phyloP scores from a whole-genome alignment of 92 coral and sea anemone species.

The Porites cylindrica region DNA sequence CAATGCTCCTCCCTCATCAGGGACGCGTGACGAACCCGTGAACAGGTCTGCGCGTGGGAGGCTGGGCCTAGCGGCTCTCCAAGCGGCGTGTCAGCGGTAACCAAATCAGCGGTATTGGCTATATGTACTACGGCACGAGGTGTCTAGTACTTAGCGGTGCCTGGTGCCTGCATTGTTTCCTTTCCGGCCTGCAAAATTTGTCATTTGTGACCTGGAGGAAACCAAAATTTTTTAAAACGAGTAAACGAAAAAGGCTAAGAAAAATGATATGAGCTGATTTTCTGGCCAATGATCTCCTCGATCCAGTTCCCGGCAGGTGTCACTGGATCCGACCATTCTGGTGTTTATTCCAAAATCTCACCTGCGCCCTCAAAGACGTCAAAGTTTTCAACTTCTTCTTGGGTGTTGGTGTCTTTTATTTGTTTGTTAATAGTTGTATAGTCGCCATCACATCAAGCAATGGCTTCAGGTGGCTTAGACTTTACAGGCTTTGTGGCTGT shows the following conservation, averaged over 20 bases:
- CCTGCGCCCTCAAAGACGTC: not conserved
- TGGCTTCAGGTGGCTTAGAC: slow-evolving; percentile 39
- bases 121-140: not conserved
- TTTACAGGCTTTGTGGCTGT: slow-evolving; percentile 71
- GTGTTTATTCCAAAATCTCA: not conserved
- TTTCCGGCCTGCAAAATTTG: not conserved
- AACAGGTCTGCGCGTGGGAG: not conserved
- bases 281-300: too few relatives aligned
- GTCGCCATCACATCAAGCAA: not conserved
- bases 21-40: too few relatives aligned
- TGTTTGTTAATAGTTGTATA: not conserved
- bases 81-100: not conserved
- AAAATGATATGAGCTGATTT: too few relatives aligned
- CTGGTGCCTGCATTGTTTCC: too few relatives aligned
- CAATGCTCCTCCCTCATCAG: too few relatives aligned
- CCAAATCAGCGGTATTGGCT: not conserved
- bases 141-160: not conserved
- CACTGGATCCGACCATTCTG: not conserved
- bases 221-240: not conserved
- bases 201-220: not conserved
- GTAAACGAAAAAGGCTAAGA: not conserved
- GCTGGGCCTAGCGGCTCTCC: too few relatives aligned
- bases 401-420: not conserved
- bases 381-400: not conserved
- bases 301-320: not conserved